Conservation (phyloP, 2,888 invertebrate genomes). For the Sturmia bella region DNA sequence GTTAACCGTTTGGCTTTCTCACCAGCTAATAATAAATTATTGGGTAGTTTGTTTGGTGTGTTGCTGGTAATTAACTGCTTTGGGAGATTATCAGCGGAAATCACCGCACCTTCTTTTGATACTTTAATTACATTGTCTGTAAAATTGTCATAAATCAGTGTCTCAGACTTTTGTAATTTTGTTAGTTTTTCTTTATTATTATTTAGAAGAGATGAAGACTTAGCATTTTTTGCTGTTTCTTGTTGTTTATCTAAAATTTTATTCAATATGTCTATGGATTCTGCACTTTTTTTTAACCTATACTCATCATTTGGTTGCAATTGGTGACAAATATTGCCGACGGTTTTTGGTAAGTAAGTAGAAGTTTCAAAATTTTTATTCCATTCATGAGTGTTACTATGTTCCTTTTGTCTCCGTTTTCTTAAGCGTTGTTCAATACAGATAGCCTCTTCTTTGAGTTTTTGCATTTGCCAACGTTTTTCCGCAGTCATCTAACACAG, state of each 20-base stretch:
- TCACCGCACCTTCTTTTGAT: neutral
- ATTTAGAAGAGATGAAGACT: neutral
- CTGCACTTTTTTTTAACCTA: slow-evolving; percentile 40
- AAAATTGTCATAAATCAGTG: slow-evolving; percentile 78
- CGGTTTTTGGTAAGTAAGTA: neutral
- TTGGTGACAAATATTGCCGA: slow-evolving; percentile 8
- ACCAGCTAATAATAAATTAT: slow-evolving; percentile 39
- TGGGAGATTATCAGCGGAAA: neutral
- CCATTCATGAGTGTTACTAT: neutral
- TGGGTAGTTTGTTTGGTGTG: slow-evolving; percentile 42
- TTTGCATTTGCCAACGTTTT: slow-evolving; percentile 76
- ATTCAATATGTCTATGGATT: slow-evolving; percentile 52
- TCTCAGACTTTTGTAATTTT: slow-evolving; percentile 77
- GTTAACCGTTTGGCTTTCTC: slow-evolving; percentile 64
- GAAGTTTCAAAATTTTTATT: slow-evolving; percentile 12
- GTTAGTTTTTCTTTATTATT: slow-evolving; percentile 68
- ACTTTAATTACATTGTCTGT: slow-evolving; percentile 61
- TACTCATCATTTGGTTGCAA: slow-evolving; percentile 40
- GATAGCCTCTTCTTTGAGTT: slow-evolving; percentile 75
- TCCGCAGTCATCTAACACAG: slow-evolving; percentile 78
- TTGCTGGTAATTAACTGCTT: slow-evolving; percentile 13
- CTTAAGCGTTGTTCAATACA: slow-evolving; percentile 73
- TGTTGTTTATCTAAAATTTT: slow-evolving; percentile 9
- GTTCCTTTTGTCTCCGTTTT: slow-evolving; percentile 39
- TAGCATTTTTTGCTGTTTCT: slow-evolving; percentile 8